Conservation (phyloP, 2,113 vertebrate genomes). For the Rhinoderma darwinii region DNA sequence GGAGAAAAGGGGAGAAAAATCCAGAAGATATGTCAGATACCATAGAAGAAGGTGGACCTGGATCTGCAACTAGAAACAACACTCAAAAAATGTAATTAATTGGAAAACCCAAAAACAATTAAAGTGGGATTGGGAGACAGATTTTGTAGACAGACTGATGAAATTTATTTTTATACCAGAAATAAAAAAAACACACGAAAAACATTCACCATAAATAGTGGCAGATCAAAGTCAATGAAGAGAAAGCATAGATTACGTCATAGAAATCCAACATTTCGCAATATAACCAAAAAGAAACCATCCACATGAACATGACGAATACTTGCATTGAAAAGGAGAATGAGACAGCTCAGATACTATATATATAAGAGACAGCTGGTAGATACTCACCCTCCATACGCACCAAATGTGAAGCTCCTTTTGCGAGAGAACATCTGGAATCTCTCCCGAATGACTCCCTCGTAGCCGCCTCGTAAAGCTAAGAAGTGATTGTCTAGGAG, state of each 20-base stretch:
- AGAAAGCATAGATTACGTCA: not conserved
- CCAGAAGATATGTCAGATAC: not conserved
- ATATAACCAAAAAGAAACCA: not conserved
- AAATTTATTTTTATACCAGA: not conserved
- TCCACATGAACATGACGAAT: not conserved
- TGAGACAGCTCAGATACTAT: not conserved
- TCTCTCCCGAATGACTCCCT: not conserved
- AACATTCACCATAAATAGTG: not conserved
- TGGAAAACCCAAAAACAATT: not conserved
- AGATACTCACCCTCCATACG: constrained; percentile 79
- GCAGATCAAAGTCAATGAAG: not conserved
- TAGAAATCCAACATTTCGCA: not conserved
- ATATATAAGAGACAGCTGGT: not conserved
- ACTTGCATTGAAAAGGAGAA: no score
- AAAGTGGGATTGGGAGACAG: not conserved
- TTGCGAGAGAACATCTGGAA: constrained; percentile 75
- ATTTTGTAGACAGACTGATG: not conserved
- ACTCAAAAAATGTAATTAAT: not conserved
- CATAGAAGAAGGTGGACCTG: not conserved
- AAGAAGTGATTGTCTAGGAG: not conserved
- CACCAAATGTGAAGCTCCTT: constrained; percentile 78
- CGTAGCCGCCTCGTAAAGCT: not conserved
- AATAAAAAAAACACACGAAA: not conserved
- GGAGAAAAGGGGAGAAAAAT: no score
- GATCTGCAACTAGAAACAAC: not conserved